Conservation (phyloP, 2,797 vertebrate genomes). For the Poliocrania exsul region DNA sequence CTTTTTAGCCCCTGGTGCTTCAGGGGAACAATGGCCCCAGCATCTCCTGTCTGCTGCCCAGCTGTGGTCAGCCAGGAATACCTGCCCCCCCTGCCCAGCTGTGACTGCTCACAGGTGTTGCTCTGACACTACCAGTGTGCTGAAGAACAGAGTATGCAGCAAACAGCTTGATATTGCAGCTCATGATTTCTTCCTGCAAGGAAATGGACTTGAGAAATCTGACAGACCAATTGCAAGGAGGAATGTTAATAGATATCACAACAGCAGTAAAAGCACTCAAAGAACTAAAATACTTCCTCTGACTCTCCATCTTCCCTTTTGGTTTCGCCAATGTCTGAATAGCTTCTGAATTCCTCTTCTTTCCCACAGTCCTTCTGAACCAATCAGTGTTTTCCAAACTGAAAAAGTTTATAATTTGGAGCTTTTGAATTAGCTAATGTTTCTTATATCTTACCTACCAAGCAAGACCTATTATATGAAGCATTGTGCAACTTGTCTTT, state of each 20-base stretch:
- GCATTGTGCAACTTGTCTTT: background rate
- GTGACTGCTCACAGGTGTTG: background rate
- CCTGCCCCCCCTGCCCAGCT: background rate
- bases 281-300: background rate
- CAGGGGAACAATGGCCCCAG: background rate
- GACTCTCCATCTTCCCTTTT: background rate
- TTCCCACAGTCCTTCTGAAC: background rate
- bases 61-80: background rate
- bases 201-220: background rate
- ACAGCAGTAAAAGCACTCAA: background rate
- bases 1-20: background rate
- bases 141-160: background rate
- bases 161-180: rapidly evolving
- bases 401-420: background rate
- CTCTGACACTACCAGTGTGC: background rate
- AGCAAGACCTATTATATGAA: background rate
- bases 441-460: background rate
- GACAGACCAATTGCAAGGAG: background rate
- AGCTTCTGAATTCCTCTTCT: background rate
- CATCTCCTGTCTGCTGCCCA: background rate
- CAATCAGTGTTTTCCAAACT: background rate
- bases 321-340: background rate
- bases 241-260: background rate
- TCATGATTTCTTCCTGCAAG: background rate
- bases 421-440: background rate